Evolutionary conservation across 2,797 vertebrate genomes (phyloP).

Genomic region (Malacoraja senta): DNA sequence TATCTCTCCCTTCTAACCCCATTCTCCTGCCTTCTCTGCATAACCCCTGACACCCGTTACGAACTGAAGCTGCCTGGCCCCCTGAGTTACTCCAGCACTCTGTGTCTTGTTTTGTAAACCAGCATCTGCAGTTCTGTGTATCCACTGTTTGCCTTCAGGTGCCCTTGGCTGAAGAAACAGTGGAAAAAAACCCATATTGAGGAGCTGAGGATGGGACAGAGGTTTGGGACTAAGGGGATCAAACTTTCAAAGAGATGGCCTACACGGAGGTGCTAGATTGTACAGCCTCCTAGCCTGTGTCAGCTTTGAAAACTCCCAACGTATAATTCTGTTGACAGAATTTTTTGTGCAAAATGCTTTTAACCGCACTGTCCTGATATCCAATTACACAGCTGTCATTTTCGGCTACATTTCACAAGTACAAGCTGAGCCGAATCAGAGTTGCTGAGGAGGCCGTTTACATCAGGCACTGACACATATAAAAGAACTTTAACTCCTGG

Average conservation of each 20-base stretch:
- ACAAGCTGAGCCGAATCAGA: neutral
- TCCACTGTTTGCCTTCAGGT: neutral
- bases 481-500: neutral
- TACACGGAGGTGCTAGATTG: no score
- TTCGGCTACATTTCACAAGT: conserved; percentile 7
- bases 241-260: no score
- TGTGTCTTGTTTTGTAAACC: no score
- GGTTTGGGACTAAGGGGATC: neutral
- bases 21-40: no score
- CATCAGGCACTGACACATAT: neutral
- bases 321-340: neutral
- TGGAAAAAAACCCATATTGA: neutral
- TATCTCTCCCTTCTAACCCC: no score
- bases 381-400: conserved; percentile 22
- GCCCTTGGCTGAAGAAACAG: neutral
- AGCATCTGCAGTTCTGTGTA: no score
- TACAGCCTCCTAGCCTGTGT: neutral
- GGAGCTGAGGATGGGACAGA: neutral
- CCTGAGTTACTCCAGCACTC: no score
- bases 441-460: neutral
- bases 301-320: neutral
- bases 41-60: no score
- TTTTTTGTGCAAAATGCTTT: neutral
- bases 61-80: no score
- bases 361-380: neutral